A percentile compares a stretch with the other conserved stretches of the same genome.
phyloP scores from a whole-genome alignment of 2,113 vertebrate genomes.

The Podarcis raffonei region DNA sequence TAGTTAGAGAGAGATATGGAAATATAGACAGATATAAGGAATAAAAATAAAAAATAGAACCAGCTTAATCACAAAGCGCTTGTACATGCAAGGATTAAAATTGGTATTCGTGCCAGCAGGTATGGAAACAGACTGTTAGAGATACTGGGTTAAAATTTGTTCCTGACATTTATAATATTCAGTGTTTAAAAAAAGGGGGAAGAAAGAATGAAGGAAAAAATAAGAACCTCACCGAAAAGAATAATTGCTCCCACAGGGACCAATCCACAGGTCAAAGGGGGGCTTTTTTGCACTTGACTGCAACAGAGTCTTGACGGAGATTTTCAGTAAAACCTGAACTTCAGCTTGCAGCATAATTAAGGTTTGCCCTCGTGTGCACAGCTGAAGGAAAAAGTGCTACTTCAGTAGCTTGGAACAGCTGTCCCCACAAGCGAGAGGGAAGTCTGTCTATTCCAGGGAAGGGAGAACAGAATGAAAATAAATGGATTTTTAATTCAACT shows the following conservation, averaged over 20 bases:
- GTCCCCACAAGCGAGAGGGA: conserved; percentile 48
- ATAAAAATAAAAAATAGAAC: background rate
- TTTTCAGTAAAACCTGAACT: conserved; percentile 64
- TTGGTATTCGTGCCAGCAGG: conserved; percentile 53
- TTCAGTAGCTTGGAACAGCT: conserved; percentile 51
- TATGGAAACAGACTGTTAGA: conserved; percentile 71
- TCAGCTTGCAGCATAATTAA: conserved; percentile 65
- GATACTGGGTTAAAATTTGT: conserved; percentile 77
- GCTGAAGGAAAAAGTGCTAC: conserved; percentile 32
- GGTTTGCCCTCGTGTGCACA: conserved; percentile 53
- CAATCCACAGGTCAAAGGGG: conserved; percentile 76
- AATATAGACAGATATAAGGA: too few species aligned
- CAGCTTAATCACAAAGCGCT: conserved; percentile 41
- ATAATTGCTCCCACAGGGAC: conserved; percentile 95
- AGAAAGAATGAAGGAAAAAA: background rate
- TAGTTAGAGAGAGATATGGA: too few species aligned
- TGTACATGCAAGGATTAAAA: conserved; percentile 45
- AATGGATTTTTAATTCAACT: conserved; percentile 70
- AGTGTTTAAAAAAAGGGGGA: conserved; percentile 56
- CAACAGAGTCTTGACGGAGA: conserved; percentile 73
- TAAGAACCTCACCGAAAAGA: conserved; percentile 65
- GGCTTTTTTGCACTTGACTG: conserved; percentile 71
- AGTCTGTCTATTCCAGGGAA: conserved; percentile 47
- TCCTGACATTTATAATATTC: conserved; percentile 83
- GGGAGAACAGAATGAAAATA: conserved; percentile 50